A percentile compares a stretch with the other conserved stretches of the same genome.
phyloP scores from a whole-genome alignment of 1,140 invertebrate genomes.

The Drosophila ironensis region DNA sequence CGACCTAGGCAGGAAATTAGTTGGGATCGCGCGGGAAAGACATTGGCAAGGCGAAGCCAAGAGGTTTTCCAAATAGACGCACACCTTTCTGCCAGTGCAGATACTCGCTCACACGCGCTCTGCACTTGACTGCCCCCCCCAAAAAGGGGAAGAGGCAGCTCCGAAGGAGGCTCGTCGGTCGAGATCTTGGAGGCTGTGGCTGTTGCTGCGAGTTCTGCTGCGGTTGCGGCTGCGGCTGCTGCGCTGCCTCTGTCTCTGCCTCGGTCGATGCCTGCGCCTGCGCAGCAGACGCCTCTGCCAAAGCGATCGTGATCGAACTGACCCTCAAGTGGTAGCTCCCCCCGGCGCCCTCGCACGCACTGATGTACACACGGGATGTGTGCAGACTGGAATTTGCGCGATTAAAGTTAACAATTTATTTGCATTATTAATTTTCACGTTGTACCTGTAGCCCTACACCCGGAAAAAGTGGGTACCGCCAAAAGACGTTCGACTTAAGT shows the following conservation, averaged over 20 bases:
- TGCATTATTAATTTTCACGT: conserved; percentile 80
- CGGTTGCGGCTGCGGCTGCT: conserved; percentile 28
- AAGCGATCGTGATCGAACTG: conserved; percentile 73
- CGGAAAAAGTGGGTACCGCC: background rate
- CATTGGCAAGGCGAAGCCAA: background rate
- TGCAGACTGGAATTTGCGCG: conserved; percentile 67
- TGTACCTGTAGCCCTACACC: conserved; percentile 28
- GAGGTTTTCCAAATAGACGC: too few relatives aligned
- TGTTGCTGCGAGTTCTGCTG: background rate
- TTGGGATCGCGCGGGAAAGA: conserved; percentile 18
- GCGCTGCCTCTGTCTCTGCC: conserved; percentile 4
- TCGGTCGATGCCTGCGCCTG: background rate
- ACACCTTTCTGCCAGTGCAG: conserved; percentile 25
- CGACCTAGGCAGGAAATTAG: conserved; percentile 42
- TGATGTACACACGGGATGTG: conserved; percentile 1
- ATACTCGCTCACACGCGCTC: conserved; percentile 7
- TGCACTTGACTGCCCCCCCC: conserved; percentile 62
- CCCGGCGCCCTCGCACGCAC: conserved; percentile 16
- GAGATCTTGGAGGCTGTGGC: conserved; percentile 36
- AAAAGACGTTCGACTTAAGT: too few relatives aligned
- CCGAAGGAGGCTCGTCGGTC: conserved; percentile 69
- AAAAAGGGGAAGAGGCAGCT: conserved; percentile 7
- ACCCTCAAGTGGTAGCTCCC: conserved; percentile 63
- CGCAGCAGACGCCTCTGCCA: conserved; percentile 37
- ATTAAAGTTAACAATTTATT: conserved; percentile 79